These are phyloP conservation scores for Meiosimyza decipiens DNA, from an alignment of 2,888 invertebrate species.

Conservation along the genomic window DNA sequence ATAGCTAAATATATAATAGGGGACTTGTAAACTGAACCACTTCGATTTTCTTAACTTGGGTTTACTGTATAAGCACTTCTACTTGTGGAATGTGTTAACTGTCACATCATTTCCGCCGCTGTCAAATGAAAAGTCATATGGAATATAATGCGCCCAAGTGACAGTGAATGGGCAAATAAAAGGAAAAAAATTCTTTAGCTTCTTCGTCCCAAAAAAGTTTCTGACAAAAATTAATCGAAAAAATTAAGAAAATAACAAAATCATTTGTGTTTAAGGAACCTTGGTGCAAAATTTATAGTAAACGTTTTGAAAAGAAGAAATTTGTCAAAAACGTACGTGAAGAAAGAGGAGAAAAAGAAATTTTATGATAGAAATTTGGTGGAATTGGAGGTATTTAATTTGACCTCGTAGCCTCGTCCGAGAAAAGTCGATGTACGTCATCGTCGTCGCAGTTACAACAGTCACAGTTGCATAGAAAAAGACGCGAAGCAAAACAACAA, in stretches of 20 bases:
- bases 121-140: too few relatives aligned
- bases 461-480: neutral
- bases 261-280: neutral
- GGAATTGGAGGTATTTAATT: constrained; percentile 1
- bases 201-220: neutral
- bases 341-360: neutral
- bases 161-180: neutral
- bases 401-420: constrained; percentile 23
- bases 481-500: neutral
- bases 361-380: neutral
- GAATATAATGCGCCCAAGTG: neutral
- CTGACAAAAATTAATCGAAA: constrained; percentile 7
- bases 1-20: too few relatives aligned
- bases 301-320: constrained; percentile 3
- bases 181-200: constrained; percentile 1
- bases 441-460: neutral
- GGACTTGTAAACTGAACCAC: too few relatives aligned
- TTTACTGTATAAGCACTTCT: too few relatives aligned
- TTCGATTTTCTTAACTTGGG: too few relatives aligned
- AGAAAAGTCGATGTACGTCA: constrained; percentile 9
- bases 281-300: constrained; percentile 28
- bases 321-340: constrained; percentile 11
- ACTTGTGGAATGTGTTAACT: too few relatives aligned
- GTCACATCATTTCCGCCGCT: too few relatives aligned
- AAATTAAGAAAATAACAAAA: constrained; percentile 18